phyloP scores from a whole-genome alignment of 2,113 vertebrate species.

The Delphinapterus leucas region DNA sequence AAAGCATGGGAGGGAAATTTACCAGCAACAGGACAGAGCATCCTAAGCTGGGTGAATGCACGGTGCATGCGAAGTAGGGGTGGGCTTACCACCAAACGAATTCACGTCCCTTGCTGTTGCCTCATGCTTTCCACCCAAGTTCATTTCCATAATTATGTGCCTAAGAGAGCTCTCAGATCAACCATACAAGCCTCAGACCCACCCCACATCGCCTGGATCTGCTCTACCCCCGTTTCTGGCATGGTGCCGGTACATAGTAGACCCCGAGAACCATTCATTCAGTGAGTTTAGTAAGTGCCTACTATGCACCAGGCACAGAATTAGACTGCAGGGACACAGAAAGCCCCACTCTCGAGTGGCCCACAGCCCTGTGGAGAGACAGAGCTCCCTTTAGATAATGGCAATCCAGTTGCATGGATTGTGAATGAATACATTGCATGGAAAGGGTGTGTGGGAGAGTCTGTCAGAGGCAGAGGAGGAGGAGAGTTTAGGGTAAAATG shows the following conservation, averaged over 20 bases:
- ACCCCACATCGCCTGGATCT: not conserved
- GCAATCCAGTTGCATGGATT: too few species aligned
- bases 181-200: too few species aligned
- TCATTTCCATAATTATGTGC: too few species aligned
- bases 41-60: not conserved
- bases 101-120: not conserved
- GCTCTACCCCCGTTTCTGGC: not conserved
- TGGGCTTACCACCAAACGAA: not conserved
- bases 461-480: not conserved
- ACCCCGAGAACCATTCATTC: too few species aligned
- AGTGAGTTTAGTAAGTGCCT: not conserved
- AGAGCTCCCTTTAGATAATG: not conserved
- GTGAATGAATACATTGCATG: not conserved
- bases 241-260: rapidly evolving
- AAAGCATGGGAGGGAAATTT: rapidly evolving
- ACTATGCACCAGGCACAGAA: rapidly evolving
- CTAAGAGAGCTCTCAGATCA: too few species aligned
- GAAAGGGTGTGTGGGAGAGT: not conserved
- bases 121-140: not conserved
- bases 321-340: not conserved
- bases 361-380: not conserved
- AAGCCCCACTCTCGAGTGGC: not conserved
- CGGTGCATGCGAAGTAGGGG: rapidly evolving
- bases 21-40: rapidly evolving
- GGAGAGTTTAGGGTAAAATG: rapidly evolving